A percentile compares a stretch with the other conserved stretches of the same genome.
phyloP scores from a whole-genome alignment of 2,113 vertebrate species.

The Caloenas nicobarica region DNA sequence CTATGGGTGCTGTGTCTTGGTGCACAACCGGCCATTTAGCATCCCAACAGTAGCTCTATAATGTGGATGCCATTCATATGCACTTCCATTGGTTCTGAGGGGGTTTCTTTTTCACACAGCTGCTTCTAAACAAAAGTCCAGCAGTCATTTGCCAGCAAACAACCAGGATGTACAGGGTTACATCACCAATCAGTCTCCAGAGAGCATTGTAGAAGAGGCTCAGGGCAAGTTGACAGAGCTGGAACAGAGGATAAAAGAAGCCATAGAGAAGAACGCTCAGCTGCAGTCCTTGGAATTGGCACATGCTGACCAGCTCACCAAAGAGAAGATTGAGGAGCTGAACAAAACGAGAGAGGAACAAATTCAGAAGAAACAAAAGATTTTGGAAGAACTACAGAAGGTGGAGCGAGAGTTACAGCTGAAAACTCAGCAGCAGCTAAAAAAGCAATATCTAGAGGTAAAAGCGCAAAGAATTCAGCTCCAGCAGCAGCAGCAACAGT shows the following conservation, averaged over 20 bases:
- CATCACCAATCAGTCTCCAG: conserved; percentile 93
- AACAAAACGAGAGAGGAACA: conserved; percentile 99
- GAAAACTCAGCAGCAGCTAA: conserved; percentile 99
- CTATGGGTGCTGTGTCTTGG: conserved; percentile 57
- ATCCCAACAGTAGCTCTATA: conserved; percentile 75
- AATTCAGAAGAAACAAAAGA: conserved; percentile 99
- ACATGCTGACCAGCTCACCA: conserved; percentile 98
- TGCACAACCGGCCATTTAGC: conserved; percentile 60
- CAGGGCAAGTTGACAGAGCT: conserved; percentile 99
- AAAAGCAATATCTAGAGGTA: conserved; percentile 99
- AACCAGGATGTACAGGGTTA: conserved; percentile 86
- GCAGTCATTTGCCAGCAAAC: conserved; percentile 86
- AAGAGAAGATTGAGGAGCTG: conserved; percentile 99
- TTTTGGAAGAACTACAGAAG: conserved; percentile 98
- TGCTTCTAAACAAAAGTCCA: conserved; percentile 95
- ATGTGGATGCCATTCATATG: conserved; percentile 81
- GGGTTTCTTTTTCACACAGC: conserved; percentile 89
- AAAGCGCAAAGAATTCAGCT: conserved; percentile 92
- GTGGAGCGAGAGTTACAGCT: conserved; percentile 97
- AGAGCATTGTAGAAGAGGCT: conserved; percentile 99
- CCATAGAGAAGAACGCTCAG: conserved; percentile 98
- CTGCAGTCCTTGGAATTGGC: conserved; percentile 97
- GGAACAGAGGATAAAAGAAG: conserved; percentile 98
- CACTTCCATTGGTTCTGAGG: conserved; percentile 83
- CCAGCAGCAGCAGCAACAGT: conserved; percentile 79